Evolutionary conservation across 2,797 vertebrate genomes (phyloP).

Genomic region (Alauda arvensis): DNA sequence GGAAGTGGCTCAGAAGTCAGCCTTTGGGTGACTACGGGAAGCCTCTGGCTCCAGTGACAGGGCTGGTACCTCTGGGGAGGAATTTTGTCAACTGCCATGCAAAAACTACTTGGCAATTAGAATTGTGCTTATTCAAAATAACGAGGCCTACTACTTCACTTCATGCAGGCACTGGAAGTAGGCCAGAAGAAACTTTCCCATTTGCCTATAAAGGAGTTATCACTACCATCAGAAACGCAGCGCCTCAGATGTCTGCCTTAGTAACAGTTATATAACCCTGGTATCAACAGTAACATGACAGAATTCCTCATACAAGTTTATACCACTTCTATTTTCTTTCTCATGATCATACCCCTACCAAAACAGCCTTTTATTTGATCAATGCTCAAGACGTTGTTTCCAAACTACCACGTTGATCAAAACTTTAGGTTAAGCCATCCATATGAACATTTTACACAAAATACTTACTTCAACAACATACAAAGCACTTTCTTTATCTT

Average conservation of each 20-base stretch:
- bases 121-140: slow-evolving; percentile 4
- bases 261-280: slow-evolving; percentile 13
- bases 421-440: slow-evolving; percentile 62
- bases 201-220: slow-evolving; percentile 49
- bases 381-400: slow-evolving; percentile 44
- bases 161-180: neutral
- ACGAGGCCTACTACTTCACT: neutral
- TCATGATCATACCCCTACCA: slow-evolving; percentile 38
- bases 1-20: neutral
- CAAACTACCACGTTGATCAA: slow-evolving; percentile 43
- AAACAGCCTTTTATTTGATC: slow-evolving; percentile 51
- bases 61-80: neutral
- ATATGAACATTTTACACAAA: slow-evolving; percentile 73
- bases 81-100: neutral
- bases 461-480: slow-evolving; percentile 80
- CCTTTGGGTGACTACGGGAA: neutral
- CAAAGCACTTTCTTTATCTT: slow-evolving; percentile 80
- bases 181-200: slow-evolving; percentile 12
- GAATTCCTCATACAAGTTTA: slow-evolving; percentile 43
- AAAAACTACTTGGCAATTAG: slow-evolving; percentile 21
- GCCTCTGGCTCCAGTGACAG: neutral
- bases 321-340: slow-evolving; percentile 29
- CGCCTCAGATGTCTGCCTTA: slow-evolving; percentile 21
- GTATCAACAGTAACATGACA: slow-evolving; percentile 42
- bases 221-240: neutral